These are phyloP conservation scores for Leptodactylus fallax DNA, from an alignment of 2,797 vertebrate genomes.

Conservation along the genomic window DNA sequence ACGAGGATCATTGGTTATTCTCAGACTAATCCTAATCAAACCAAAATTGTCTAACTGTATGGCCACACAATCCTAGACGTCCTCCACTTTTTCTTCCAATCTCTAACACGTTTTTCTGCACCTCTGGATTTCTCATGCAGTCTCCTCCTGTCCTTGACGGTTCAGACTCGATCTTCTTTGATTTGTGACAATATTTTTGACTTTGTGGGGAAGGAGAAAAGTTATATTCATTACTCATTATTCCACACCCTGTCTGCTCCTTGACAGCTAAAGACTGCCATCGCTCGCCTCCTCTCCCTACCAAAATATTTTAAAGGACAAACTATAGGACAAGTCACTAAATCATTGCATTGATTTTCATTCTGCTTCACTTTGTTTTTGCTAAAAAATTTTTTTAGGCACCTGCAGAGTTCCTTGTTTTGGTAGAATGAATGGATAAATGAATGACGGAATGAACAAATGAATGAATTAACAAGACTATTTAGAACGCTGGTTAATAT, in stretches of 20 bases:
- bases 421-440: no score
- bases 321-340: conserved; percentile 44
- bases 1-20: neutral
- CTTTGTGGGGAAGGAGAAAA: conserved; percentile 29
- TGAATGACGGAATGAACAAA: no score
- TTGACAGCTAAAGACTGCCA: conserved; percentile 42
- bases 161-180: conserved; percentile 4
- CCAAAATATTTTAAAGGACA: conserved; percentile 52
- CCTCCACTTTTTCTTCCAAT: neutral
- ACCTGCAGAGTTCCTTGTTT: neutral
- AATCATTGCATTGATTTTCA: neutral
- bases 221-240: conserved; percentile 49
- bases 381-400: neutral
- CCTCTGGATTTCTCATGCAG: conserved; percentile 5
- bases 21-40: neutral
- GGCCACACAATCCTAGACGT: neutral
- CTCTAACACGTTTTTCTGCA: neutral
- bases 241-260: conserved; percentile 37
- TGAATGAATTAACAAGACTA: neutral
- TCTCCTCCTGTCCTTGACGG: conserved; percentile 42
- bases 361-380: neutral
- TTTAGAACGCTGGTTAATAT: no score
- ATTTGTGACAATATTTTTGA: conserved; percentile 47
- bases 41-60: neutral
- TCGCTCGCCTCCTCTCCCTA: neutral